phyloP scores from a whole-genome alignment of 2,113 vertebrate species.

The Cyprinodon brontotheroides region DNA sequence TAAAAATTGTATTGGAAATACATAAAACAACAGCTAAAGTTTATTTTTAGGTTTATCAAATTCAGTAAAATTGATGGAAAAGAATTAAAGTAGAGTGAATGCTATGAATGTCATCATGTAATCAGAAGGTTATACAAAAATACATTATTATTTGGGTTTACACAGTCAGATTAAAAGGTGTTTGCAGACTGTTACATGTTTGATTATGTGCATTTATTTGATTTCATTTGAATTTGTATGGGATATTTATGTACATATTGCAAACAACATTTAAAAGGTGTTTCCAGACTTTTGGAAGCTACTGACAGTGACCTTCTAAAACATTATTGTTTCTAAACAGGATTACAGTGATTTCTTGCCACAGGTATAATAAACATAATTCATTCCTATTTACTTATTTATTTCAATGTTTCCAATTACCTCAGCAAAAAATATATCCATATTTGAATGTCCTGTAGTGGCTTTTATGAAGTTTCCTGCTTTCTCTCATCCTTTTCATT shows the following conservation, averaged over 20 bases:
- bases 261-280: background rate
- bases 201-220: background rate
- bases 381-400: background rate
- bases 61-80: background rate
- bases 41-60: background rate
- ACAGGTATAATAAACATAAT: background rate
- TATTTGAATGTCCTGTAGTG: constrained; percentile 5
- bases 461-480: constrained; percentile 14
- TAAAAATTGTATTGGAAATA: background rate
- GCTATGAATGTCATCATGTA: background rate
- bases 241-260: no score
- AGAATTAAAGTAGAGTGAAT: background rate
- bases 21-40: background rate
- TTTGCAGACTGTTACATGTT: background rate
- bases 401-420: background rate
- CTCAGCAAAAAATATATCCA: background rate
- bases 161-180: no score
- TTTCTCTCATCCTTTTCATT: constrained; percentile 12
- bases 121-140: background rate
- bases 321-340: background rate
- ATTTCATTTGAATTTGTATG: background rate
- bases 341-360: background rate
- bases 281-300: background rate
- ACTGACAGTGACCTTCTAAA: background rate
- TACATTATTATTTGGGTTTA: background rate